Evolutionary conservation across 2,797 vertebrate genomes (phyloP), one percentile per base, ranked within the genome.

Genomic region (Nothura maculosa): DNA sequence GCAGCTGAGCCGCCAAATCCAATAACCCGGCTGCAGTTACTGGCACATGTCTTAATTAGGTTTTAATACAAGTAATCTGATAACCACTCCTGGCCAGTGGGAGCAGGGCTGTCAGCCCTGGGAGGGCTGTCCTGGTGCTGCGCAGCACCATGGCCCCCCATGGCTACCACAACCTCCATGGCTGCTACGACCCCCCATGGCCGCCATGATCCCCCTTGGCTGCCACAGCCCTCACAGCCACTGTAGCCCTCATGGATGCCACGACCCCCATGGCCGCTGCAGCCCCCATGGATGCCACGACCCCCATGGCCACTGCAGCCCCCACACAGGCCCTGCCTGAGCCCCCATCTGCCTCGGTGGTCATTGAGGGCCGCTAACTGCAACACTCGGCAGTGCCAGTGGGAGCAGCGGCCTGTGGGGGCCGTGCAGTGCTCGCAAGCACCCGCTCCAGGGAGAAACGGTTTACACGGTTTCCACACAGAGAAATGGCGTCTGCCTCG

Each of bases 11-110:
- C 98, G 98, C 98, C 97, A 98, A 99, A 99, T 98, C 98, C 98
- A 98, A 98, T 98, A 99, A 98, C 98, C 97, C 96, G 60, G 93
- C 97, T 97, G 97, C 97, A 98, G 98, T 98, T 97, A 98, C 96
- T 99, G 98, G 98, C 98, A 98, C 98, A 97, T 97, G 97, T 98
- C 98, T 99, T 99, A 99, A 99, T 99, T 99, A 98, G 98, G 98
- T 98, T 98, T 98, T 99, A 99, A 99, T 99, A 98, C 97, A 98
- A 98, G 98, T 98, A 98, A 99, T 98, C 98, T 98, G 98, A 98
- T 98, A 97, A 97, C 97, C 97, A 98, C 96, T 96, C 89, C 97
- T 97, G 97, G 97, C 97, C 96, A 95, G 97, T 95, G 96, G 57
- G 74, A 58, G 85, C 25, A 1, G 93, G 96, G 93, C 97, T 96